These are phyloP conservation scores for Cheilosia vernalis DNA, from an alignment of 2,888 invertebrate species.

Conservation along the genomic window DNA sequence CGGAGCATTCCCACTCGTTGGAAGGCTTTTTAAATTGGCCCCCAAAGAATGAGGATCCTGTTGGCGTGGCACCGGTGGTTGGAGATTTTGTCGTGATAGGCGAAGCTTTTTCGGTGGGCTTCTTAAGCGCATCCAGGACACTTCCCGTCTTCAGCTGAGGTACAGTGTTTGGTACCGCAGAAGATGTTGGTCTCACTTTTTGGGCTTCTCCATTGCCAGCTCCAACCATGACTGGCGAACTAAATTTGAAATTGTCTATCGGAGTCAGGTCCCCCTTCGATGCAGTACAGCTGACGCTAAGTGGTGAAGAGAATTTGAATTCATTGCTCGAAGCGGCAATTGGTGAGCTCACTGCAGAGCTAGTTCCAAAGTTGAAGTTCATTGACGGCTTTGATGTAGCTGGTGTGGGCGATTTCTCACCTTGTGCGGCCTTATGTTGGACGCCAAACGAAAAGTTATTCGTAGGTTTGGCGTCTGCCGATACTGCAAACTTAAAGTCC, in stretches of 20 bases:
- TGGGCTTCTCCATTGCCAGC: slow-evolving; percentile 66
- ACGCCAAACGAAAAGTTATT: slow-evolving; percentile 45
- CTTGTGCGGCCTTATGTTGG: slow-evolving; percentile 76
- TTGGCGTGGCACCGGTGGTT: neutral
- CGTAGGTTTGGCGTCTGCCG: slow-evolving; percentile 48
- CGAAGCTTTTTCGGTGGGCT: slow-evolving; percentile 60
- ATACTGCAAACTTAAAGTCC: slow-evolving; percentile 84
- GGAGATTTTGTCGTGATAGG: slow-evolving; percentile 16
- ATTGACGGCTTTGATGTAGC: slow-evolving; percentile 26
- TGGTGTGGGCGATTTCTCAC: slow-evolving; percentile 31
- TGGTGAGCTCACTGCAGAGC: slow-evolving; percentile 22
- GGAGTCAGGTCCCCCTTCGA: slow-evolving; percentile 83
- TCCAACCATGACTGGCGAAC: slow-evolving; percentile 84
- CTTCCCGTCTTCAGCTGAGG: slow-evolving; percentile 83
- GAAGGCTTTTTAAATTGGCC: slow-evolving; percentile 84
- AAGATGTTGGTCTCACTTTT: slow-evolving; percentile 1
- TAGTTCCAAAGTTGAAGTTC: slow-evolving; percentile 48
- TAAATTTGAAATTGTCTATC: slow-evolving; percentile 85
- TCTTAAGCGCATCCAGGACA: slow-evolving; percentile 82
- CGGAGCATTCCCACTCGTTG: slow-evolving; percentile 88
- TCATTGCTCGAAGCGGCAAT: slow-evolving; percentile 29
- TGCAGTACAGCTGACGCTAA: slow-evolving; percentile 79
- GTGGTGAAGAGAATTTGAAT: slow-evolving; percentile 84
- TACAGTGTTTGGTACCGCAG: slow-evolving; percentile 40
- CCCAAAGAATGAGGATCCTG: slow-evolving; percentile 76